Percentiles rank a stretch among this genome's conserved stretches.
Evolutionary conservation across 2,888 invertebrate species (phyloP).

Genomic region (Venusia cambrica): DNA sequence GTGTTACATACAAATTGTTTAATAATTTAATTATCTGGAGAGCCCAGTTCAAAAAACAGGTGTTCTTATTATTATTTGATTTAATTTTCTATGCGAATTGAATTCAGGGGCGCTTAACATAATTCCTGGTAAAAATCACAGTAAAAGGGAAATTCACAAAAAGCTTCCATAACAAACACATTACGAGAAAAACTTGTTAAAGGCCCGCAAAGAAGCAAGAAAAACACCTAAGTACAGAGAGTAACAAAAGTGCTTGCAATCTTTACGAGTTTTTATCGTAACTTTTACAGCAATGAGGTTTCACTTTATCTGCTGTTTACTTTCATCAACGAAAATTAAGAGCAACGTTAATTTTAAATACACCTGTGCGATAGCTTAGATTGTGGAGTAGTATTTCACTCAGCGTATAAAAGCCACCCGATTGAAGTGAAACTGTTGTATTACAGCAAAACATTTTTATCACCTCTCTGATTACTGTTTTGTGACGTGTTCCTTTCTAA

Average conservation of each 20-base stretch:
- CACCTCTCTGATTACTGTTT: no score
- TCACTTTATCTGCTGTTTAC: conserved; percentile 23
- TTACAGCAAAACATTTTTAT: no score
- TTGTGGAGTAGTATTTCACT: no score
- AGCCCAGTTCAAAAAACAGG: no score
- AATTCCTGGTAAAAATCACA: conserved; percentile 19
- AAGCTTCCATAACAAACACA: conserved; percentile 56
- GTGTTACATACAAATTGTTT: no score
- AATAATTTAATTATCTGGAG: no score
- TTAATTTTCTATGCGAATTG: conserved; percentile 10
- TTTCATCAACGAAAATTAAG: conserved; percentile 19
- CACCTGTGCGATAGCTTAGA: no score
- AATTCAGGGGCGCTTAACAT: conserved; percentile 11
- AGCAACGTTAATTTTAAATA: conserved; percentile 8
- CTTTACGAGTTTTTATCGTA: conserved; percentile 24
- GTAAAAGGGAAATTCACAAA: conserved; percentile 30
- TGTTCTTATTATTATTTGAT: no score
- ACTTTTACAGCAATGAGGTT: conserved; percentile 24
- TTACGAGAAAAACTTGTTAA: conserved; percentile 53
- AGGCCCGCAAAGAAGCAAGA: conserved; percentile 42
- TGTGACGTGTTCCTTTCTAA: no score
- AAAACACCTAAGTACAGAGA: conserved; percentile 41
- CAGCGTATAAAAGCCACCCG: no score
- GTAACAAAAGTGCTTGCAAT: conserved; percentile 34
- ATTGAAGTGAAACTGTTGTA: no score